Evolutionary conservation across 2,113 vertebrate genomes (phyloP).

Genomic region (Vulpes lagopus): DNA sequence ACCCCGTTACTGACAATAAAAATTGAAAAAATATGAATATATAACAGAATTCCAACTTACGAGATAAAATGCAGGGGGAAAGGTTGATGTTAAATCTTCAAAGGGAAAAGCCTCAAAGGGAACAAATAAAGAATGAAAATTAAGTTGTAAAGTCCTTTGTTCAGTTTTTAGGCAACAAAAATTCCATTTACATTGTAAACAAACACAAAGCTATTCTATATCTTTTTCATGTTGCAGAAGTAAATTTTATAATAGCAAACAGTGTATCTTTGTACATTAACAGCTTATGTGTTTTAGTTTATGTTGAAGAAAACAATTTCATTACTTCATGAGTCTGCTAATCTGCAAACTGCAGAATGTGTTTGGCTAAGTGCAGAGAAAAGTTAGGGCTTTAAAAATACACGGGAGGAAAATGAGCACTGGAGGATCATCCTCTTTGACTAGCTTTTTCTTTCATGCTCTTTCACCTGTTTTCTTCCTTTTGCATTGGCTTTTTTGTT

Average conservation of each 20-base stretch:
- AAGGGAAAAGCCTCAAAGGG: neutral
- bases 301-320: neutral
- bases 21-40: neutral
- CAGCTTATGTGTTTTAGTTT: neutral
- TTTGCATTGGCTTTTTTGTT: neutral
- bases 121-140: neutral
- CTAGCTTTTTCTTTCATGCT: accelerated
- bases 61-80: neutral
- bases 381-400: neutral
- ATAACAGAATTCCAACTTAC: neutral
- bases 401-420: neutral
- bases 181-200: neutral
- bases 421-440: accelerated
- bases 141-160: neutral
- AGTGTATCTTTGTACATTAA: neutral
- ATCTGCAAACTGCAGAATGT: neutral
- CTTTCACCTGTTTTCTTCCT: accelerated
- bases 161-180: conserved; percentile 45
- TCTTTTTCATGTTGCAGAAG: neutral
- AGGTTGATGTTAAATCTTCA: neutral
- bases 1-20: neutral
- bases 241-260: neutral
- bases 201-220: neutral
- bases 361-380: neutral
- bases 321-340: neutral